Conservation (phyloP, 2,888 invertebrate species). For the Melikaiella ostensackeni region DNA sequence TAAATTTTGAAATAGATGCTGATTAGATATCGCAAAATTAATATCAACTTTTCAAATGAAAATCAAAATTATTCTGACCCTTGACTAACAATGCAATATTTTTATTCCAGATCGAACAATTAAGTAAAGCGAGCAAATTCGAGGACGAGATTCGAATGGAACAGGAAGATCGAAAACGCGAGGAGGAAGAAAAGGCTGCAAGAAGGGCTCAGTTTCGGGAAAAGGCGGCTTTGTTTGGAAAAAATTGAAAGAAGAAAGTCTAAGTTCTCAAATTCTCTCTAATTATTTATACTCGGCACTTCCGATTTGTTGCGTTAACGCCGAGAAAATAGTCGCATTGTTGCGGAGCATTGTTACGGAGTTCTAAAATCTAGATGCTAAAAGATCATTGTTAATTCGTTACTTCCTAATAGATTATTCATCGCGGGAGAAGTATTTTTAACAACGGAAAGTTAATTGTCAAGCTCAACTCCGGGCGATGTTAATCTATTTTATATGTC, state of each 20-base stretch:
- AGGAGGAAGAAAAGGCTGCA: constrained; percentile 90
- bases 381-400: constrained; percentile 10
- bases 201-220: constrained; percentile 92
- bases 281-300: constrained; percentile 16
- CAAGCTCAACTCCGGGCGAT: not conserved
- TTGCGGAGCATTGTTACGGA: not conserved
- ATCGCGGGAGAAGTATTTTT: not conserved
- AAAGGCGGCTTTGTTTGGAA: constrained; percentile 91
- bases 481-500: constrained; percentile 6
- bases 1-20: no score
- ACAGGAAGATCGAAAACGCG: constrained; percentile 90
- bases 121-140: constrained; percentile 90
- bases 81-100: not conserved
- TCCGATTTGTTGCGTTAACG: constrained; percentile 9
- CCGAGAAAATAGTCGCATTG: constrained; percentile 11
- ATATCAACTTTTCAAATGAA: not conserved
- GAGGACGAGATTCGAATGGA: constrained; percentile 95
- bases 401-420: constrained; percentile 12
- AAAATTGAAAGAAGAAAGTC: constrained; percentile 56
- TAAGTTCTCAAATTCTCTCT: not conserved
- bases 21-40: not conserved
- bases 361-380: not conserved
- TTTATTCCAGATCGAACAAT: constrained; percentile 86
- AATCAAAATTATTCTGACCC: not conserved
- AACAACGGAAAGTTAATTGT: not conserved